Evolutionary conservation across 1,140 invertebrate genomes (phyloP), one percentile per base, ranked within the genome.

Genomic region (Danaus plexippus): DNA sequence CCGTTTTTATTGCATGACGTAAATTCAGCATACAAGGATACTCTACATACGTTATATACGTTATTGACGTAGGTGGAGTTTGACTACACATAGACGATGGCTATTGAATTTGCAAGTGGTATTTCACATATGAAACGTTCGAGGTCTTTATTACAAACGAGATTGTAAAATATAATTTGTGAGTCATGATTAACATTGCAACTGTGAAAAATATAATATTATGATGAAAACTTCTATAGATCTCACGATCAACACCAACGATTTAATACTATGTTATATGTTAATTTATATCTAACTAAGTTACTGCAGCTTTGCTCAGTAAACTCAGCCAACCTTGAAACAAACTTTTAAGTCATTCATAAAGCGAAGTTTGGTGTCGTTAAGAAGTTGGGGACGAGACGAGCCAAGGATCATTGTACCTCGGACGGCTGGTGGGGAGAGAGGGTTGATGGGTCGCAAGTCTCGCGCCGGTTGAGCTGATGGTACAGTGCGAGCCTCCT

Each of bases 361-460:
- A 71, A 64, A 71, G 57, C 57, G 64, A 64, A 83, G 75, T 81
- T 78, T 70, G 71, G 69, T 67, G 70, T 85, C 77, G 72, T 83
- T 80, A 85, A 71, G 75, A 74, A 83, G 80, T 83, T 82, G 71
- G 72, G 64, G 49, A 73, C 69, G 70, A 69, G 71, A 63, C 66
- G 67, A 72, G 66, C 53, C 22, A 32, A 32, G 22, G 22, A 32
- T 32, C 22, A 32, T 32, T 69, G 73, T 84, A 94, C 94, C 93
- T 91, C 92, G 90, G 79, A 89, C 89, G 70, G 92, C 92, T 67
- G 92, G 90, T 57, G 94, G 93, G 59, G 93, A 94, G 75, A 94
- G 91, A 58, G 89, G 88, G 69, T 77, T 69, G 88, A 85, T 75
- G 66, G 83, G 63, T 67, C 83, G 57, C 69, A 85, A 75, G 76